Evolutionary conservation across 2,113 vertebrate species (phyloP).

Genomic region (Poicephalus meyeri): DNA sequence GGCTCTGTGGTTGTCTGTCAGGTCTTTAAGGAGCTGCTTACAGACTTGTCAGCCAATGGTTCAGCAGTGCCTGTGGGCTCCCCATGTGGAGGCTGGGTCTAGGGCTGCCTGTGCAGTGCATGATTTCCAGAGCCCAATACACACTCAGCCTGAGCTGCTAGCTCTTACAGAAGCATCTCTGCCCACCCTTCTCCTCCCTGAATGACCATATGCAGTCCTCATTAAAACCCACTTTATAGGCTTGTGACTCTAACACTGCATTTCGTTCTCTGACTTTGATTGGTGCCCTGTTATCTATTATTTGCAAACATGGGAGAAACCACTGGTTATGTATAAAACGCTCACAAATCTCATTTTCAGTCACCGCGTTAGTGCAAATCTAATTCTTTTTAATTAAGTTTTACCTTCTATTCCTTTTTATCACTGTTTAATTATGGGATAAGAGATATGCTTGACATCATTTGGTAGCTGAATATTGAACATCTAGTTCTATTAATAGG

Average conservation of each 20-base stretch:
- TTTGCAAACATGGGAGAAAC: neutral
- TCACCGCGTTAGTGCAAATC: neutral
- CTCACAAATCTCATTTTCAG: neutral
- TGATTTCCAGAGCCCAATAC: neutral
- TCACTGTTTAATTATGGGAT: neutral
- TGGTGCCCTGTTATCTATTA: neutral
- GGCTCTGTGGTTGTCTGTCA: fast-evolving
- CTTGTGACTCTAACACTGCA: neutral
- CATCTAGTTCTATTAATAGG: conserved; percentile 27
- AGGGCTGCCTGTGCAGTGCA: neutral
- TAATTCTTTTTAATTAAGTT: neutral
- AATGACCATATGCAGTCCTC: neutral
- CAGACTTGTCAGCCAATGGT: neutral
- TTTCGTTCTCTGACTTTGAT: neutral
- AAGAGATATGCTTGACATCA: neutral
- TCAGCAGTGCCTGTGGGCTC: neutral
- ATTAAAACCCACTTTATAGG: neutral
- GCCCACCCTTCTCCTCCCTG: neutral
- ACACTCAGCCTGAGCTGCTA: neutral
- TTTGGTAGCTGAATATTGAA: neutral
- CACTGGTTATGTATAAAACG: neutral
- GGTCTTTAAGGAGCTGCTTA: neutral
- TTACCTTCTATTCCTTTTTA: neutral
- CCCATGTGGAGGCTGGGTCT: neutral
- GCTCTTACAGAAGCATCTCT: neutral